phyloP scores from a whole-genome alignment of 2,888 invertebrate species.

The Teleogryllus oceanicus region DNA sequence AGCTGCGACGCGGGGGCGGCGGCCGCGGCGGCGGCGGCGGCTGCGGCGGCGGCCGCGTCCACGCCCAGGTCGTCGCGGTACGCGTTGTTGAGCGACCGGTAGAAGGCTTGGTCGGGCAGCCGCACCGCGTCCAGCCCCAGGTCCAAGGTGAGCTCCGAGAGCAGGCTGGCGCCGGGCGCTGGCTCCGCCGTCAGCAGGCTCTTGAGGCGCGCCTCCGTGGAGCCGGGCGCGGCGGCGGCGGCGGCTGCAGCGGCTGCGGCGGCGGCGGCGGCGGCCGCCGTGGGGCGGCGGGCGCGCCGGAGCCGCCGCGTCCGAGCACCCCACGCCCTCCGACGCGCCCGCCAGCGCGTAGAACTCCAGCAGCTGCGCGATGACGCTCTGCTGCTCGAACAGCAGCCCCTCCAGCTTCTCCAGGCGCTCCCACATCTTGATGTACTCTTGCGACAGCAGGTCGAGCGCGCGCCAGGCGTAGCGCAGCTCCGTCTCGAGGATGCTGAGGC shows the following conservation, averaged over 20 bases:
- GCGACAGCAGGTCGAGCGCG: conserved; percentile 82
- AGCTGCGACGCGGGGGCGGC: conserved; percentile 68
- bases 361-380: conserved; percentile 83
- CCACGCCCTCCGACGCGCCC: conserved; percentile 49
- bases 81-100: conserved; percentile 81
- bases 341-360: conserved; percentile 71
- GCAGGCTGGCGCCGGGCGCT: conserved; percentile 38
- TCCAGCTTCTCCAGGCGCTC: conserved; percentile 84
- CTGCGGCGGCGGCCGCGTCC: conserved; percentile 45
- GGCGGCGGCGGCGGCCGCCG: conserved; percentile 30
- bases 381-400: conserved; percentile 81
- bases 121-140: conserved; percentile 43
- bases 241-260: conserved; percentile 9
- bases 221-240: conserved; percentile 24
- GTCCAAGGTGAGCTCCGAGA: conserved; percentile 46
- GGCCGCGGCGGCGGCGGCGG: conserved; percentile 45
- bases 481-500: conserved; percentile 82
- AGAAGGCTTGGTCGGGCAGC: conserved; percentile 79
- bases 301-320: conserved; percentile 40
- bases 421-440: conserved; percentile 94
- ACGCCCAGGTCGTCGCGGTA: conserved; percentile 74
- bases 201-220: conserved; percentile 24
- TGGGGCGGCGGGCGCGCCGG: conserved; percentile 39
- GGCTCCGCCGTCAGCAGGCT: conserved; percentile 26
- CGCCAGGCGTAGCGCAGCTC: conserved; percentile 91